phyloP scores from a whole-genome alignment of 1,140 invertebrate genomes.

The Psix sp. region DNA sequence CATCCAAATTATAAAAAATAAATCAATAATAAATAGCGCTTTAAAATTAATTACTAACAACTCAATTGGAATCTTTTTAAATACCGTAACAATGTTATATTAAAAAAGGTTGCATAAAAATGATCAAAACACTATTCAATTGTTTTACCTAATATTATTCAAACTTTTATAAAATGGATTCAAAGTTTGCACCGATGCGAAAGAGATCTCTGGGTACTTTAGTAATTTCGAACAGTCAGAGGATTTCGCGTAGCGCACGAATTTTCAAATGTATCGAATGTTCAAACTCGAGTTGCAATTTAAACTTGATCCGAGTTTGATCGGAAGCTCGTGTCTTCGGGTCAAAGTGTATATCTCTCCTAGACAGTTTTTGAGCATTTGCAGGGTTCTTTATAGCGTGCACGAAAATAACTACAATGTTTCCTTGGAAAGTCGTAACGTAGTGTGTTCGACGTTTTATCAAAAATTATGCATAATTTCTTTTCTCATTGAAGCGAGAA shows the following conservation, averaged over 20 bases:
- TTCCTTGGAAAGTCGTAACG: slow-evolving; percentile 3
- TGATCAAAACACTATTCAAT: too few relatives aligned
- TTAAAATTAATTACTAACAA: too few relatives aligned
- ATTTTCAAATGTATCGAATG: slow-evolving; percentile 49
- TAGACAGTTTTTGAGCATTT: slow-evolving; percentile 23
- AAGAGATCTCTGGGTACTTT: slow-evolving; percentile 18
- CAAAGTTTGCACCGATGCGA: too few relatives aligned
- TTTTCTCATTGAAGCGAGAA: slow-evolving; percentile 31
- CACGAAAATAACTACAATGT: slow-evolving; percentile 21
- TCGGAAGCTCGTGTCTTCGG: slow-evolving; percentile 16
- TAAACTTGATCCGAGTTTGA: slow-evolving; percentile 48
- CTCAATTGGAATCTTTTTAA: too few relatives aligned
- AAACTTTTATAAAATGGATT: too few relatives aligned
- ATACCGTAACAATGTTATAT: too few relatives aligned
- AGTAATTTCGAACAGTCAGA: slow-evolving; percentile 37
- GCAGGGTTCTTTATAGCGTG: not conserved
- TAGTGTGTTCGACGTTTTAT: slow-evolving; percentile 23
- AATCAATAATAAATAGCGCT: too few relatives aligned
- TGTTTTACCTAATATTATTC: too few relatives aligned
- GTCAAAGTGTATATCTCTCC: slow-evolving; percentile 20
- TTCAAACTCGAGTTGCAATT: slow-evolving; percentile 36
- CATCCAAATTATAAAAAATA: too few relatives aligned
- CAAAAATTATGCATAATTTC: slow-evolving; percentile 41
- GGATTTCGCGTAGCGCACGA: slow-evolving; percentile 19
- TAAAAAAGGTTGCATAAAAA: too few relatives aligned